Evolutionary conservation across 2,113 vertebrate species (phyloP), one percentile per base, ranked within the genome.

Genomic region (Panthera uncia): DNA sequence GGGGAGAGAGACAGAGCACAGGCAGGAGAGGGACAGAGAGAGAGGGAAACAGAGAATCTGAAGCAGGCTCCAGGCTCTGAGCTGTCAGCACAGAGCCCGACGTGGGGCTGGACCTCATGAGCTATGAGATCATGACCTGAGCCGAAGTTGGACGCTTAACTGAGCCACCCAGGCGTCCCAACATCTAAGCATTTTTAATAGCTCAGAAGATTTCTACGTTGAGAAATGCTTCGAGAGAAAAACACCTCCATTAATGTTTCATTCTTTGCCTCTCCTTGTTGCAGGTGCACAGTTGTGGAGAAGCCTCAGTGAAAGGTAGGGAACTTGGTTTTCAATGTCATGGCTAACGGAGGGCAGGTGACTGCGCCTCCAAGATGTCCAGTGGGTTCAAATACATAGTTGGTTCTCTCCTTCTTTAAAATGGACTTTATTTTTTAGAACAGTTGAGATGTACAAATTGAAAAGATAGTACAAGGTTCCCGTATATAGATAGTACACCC

Each of bases 291-390:
- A 97, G 95, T 92, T 99, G 86, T 99, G 99, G 99, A 98, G 98
- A 97, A 99, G 98, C 98, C 99, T 99, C 98, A 99, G 98, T 50
- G 97, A 98, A 98, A 99, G 99, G 99, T 99, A 99, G 76, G 99
- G 79, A 19, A 84, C 68, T 61, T 48, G 38, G n/a, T 33, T 41
- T 18, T 31, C 36, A 0, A 0, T 19, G 2, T 5, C 7, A 8
- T 2, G 33, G 25, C n/a, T 21, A 18, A 66, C 0, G 13, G 73
- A 23, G 48, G 80, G 41, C 0, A 1, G 27, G 76, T 5, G 57
- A 73, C 13, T 0, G 19, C 21, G 52, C 31, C 2, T 0, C 61
- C 1, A 0, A 25, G 50, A n/a, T 25, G 73, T 48, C 66, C 38
- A 33, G 8, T 73, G 66, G 29, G 31, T 73, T 82, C 5, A 25